Conservation (phyloP, 2,888 invertebrate genomes). For the Drosophila kanekoi region DNA sequence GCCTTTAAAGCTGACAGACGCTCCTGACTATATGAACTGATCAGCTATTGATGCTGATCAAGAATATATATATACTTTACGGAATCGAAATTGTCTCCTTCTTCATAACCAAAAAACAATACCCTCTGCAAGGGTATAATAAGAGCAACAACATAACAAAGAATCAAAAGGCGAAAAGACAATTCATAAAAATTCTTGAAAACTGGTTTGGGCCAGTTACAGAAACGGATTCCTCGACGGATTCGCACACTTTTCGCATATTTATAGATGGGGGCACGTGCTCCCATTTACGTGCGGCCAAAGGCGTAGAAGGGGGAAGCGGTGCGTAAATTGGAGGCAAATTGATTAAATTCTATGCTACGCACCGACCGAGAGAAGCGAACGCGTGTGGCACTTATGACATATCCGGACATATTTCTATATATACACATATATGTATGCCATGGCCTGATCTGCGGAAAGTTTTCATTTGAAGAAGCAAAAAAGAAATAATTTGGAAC, state of each 20-base stretch:
- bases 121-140: slow-evolving; percentile 20
- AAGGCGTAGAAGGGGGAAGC: no score
- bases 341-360: slow-evolving; percentile 2
- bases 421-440: slow-evolving; percentile 18
- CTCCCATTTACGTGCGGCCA: slow-evolving; percentile 31
- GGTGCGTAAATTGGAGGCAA: neutral
- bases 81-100: no score
- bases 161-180: slow-evolving; percentile 13
- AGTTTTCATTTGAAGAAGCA: slow-evolving; percentile 24
- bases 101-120: no score
- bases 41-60: no score
- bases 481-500: slow-evolving; percentile 7
- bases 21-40: no score
- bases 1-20: no score
- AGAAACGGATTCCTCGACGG: slow-evolving; percentile 41
- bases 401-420: slow-evolving; percentile 25
- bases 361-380: slow-evolving; percentile 27
- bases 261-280: slow-evolving; percentile 67
- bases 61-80: no score
- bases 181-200: slow-evolving; percentile 21
- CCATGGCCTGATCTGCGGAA: slow-evolving; percentile 33
- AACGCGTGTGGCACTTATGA: slow-evolving; percentile 63
- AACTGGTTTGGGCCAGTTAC: slow-evolving; percentile 77
- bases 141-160: slow-evolving; percentile 56
- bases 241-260: slow-evolving; percentile 68